Conservation (phyloP, 1,140 invertebrate species). For the Tetragonula clypearis region DNA sequence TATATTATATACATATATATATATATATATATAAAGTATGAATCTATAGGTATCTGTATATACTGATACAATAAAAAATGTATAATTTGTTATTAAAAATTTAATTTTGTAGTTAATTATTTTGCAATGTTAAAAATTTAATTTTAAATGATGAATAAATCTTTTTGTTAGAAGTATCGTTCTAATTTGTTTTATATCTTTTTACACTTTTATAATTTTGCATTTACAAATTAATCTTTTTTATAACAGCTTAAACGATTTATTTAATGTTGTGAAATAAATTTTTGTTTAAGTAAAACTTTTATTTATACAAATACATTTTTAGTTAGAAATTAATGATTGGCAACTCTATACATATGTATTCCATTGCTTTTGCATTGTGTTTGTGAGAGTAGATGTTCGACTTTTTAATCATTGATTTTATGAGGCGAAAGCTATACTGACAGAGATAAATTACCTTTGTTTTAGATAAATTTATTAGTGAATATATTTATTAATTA, state of each 20-base stretch:
- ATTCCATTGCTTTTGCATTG: slow-evolving; percentile 11
- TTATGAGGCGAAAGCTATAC: slow-evolving; percentile 36
- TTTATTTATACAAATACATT: background rate
- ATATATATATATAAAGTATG: too few relatives aligned
- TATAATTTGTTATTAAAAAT: background rate
- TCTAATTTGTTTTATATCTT: background rate
- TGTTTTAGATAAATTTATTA: background rate
- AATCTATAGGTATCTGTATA: too few relatives aligned
- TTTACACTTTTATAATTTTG: background rate
- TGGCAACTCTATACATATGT: slow-evolving; percentile 3
- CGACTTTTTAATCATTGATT: slow-evolving; percentile 33
- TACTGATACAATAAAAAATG: too few relatives aligned
- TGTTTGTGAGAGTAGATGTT: slow-evolving; percentile 23
- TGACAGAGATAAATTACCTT: background rate
- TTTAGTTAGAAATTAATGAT: background rate
- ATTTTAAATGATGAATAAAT: background rate
- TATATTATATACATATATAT: too few relatives aligned
- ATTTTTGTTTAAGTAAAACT: background rate
- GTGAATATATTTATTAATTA: background rate
- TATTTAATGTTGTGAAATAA: background rate
- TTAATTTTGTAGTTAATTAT: background rate
- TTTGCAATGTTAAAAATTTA: background rate
- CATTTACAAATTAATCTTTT: background rate
- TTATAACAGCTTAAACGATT: background rate
- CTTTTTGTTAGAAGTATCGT: background rate